Conservation (phyloP, 2,888 invertebrate species). For the Drosophila percnosoma region DNA sequence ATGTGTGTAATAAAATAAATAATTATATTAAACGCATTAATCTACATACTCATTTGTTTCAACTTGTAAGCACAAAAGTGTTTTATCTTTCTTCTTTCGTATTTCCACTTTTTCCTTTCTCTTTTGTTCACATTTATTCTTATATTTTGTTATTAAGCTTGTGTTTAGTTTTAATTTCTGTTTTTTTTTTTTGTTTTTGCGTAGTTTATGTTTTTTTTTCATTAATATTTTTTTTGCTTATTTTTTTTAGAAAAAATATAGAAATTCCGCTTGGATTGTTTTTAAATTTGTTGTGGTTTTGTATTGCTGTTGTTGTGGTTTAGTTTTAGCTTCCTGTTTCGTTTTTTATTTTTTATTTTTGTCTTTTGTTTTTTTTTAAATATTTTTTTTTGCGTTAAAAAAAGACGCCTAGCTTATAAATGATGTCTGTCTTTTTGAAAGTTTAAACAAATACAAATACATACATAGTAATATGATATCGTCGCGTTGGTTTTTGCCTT, state of each 20-base stretch:
- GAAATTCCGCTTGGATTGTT: constrained; percentile 25
- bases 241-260: constrained; percentile 48
- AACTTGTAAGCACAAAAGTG: constrained; percentile 43
- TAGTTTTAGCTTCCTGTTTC: constrained; percentile 9
- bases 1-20: constrained; percentile 47
- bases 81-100: not conserved
- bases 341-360: not conserved
- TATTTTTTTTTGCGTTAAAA: constrained; percentile 19
- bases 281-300: not conserved
- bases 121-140: constrained; percentile 2
- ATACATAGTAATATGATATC: constrained; percentile 46
- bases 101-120: constrained; percentile 1
- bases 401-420: constrained; percentile 40
- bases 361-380: not conserved
- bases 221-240: not conserved
- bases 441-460: constrained; percentile 58
- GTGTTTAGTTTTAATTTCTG: constrained; percentile 4
- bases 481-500: constrained; percentile 45
- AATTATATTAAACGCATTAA: constrained; percentile 53
- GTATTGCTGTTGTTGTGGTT: constrained; percentile 24
- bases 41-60: constrained; percentile 34
- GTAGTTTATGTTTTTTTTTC: constrained; percentile 11
- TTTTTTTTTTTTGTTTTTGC: not conserved
- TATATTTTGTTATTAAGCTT: constrained; percentile 17
- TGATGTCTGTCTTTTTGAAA: constrained; percentile 38